Conservation (phyloP, 1,140 invertebrate species). For the Drusus annulatus region DNA sequence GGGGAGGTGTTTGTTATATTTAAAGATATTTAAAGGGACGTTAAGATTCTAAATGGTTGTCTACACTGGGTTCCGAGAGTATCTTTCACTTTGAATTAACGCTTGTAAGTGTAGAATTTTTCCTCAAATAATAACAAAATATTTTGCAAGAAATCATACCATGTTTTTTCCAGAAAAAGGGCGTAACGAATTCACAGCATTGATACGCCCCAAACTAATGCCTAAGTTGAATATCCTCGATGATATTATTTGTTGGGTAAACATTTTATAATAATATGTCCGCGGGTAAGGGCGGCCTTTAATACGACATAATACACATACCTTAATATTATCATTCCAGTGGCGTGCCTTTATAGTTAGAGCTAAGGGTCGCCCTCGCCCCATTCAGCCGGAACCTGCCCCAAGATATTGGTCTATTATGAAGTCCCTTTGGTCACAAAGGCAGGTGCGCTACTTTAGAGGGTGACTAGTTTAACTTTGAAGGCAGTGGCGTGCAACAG, state of each 20-base stretch:
- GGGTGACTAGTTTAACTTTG: conserved; percentile 28
- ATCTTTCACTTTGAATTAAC: too few species aligned
- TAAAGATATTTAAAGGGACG: too few species aligned
- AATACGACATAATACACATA: conserved; percentile 27
- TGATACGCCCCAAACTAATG: neutral
- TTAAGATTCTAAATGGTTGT: too few species aligned
- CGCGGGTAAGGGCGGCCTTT: conserved; percentile 43
- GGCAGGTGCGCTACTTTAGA: conserved; percentile 49
- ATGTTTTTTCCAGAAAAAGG: neutral
- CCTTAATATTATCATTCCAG: conserved; percentile 15
- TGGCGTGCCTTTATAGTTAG: neutral
- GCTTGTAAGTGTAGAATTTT: too few species aligned
- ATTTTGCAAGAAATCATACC: too few species aligned
- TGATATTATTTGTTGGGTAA: conserved; percentile 52
- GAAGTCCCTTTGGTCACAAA: conserved; percentile 58
- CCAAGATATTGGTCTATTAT: conserved; percentile 59
- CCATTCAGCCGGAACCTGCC: conserved; percentile 36
- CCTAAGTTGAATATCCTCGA: conserved; percentile 35
- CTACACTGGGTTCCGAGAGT: too few species aligned
- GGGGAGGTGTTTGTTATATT: too few species aligned
- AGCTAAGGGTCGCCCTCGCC: neutral
- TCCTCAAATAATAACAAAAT: too few species aligned
- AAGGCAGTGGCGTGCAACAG: conserved; percentile 42
- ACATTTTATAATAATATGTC: conserved; percentile 54
- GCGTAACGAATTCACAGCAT: neutral